Base-by-base conservation (phyloP, 2,888 invertebrate genomes). In the Choristoneura rosaceana region DNA sequence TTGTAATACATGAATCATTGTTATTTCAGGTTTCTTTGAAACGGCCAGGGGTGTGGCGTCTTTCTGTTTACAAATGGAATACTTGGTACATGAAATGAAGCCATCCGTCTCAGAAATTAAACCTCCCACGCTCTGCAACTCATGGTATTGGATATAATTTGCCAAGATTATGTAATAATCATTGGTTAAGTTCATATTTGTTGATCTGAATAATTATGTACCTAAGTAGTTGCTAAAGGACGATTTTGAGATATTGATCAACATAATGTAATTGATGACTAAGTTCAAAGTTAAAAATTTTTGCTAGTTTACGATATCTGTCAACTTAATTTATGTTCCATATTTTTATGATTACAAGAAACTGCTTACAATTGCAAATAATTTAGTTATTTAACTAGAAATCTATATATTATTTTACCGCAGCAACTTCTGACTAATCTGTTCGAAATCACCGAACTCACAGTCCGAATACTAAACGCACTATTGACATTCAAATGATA, bases 401-500 rank as follows among this genome's bases (percentile, higher is more conserved):
- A 5, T 15, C 7, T 17, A 17, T 15, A 38, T 52, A 43, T 50
- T 60, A 60, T 70, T 60, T 65, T 43, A 70, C 50, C 34, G 58
- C 70, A 25, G 15, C 17, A 17, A 52, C 17, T 69, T 73, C 73
- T 64, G 47, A 80, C 79, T 84, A 82, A 84, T 86, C 87, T 78
- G 84, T 84, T 84, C 82, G 82, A 77, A 76, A 76, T 77, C 82
- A 77, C 81, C 79, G 76, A 75, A 69, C 78, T 79, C 82, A 82
- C 82, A 81, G 81, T 82, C 81, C 79, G 87, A 87, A 90, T 89
- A 87, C 80, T 81, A 84, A 82, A 86, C 82, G 76, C 77, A 81
- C 84, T 81, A 90, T 91, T 90, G 87, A 86, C 84, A 90, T 90
- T 89, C 89, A 84, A 83, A 81, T 80, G 84, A 80, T 79, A 82